These are phyloP conservation scores for Bostrychus sinensis DNA, from an alignment of 2,113 vertebrate genomes.

Conservation along the genomic window DNA sequence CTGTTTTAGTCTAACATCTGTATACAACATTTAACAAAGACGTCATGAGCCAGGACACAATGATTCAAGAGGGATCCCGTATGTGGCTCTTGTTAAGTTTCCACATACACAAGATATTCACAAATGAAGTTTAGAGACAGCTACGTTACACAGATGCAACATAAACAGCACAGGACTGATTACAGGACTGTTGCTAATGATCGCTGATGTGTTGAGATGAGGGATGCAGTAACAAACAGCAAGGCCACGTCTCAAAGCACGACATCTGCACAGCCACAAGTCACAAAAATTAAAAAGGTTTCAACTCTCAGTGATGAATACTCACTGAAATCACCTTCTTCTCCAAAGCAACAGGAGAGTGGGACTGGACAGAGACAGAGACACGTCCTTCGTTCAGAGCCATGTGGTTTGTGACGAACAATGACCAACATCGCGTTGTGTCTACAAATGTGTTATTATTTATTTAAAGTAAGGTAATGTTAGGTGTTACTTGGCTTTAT, in stretches of 20 bases:
- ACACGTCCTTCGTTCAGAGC: constrained; percentile 64
- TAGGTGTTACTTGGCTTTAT: no score
- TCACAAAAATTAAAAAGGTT: constrained; percentile 46
- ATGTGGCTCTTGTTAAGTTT: neutral
- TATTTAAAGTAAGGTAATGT: no score
- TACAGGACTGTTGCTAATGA: neutral
- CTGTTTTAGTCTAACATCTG: neutral
- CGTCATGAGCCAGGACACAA: constrained; percentile 27
- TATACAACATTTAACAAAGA: constrained; percentile 10
- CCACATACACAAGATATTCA: constrained; percentile 27
- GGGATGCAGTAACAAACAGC: no score
- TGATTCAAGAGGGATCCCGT: constrained; percentile 14
- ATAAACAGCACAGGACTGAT: constrained; percentile 19
- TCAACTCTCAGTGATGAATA: constrained; percentile 73
- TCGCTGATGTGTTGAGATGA: constrained; percentile 48
- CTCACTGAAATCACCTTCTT: constrained; percentile 85
- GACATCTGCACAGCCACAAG: no score
- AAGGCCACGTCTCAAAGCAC: no score
- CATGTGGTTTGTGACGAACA: neutral
- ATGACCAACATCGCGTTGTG: neutral
- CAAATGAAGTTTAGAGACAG: constrained; percentile 27
- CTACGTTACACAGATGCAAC: constrained; percentile 1
- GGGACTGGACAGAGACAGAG: constrained; percentile 80
- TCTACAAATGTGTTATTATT: no score
- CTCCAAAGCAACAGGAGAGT: constrained; percentile 85